Evolutionary conservation across 1,140 invertebrate genomes (phyloP), one percentile per base, ranked within the genome.

Genomic region (honey bee (Apis mellifera)): DNA sequence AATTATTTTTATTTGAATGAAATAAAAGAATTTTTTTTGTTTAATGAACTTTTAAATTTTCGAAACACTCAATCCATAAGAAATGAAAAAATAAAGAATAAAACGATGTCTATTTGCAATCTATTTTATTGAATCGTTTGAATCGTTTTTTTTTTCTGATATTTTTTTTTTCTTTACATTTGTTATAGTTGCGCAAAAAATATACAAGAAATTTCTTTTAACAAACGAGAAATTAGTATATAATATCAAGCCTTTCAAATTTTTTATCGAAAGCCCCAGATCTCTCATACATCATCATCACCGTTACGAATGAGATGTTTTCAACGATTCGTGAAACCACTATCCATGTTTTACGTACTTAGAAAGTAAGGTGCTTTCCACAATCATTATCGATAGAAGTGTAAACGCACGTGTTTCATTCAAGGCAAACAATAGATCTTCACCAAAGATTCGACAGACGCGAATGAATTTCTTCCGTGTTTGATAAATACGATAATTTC

Each of bases 331-430:
- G 86, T 90, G 85, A 88, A 90, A 90, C 78, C 82, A 50, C 74
- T 57, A 83, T 84, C 80, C 88, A 77, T 87, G 84, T 88, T 90
- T 90, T 87, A 80, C 81, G 70, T 52, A 72, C 85, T 78, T 91
- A 91, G 91, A 92, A 92, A 92, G 91, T 87, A 82, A 87, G 85
- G 90, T 89, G 90, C 91, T 92, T 92, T 92, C 90, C 90, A 90
- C 54, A 52, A 50, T 82, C 60, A 48, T 85, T 50, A 64, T 48
- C 72, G 64, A 19, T 26, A 19, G 23, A 66, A 71, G 69, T 75
- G 65, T 52, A 72, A 84, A 74, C 55, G 62, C 7, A 23, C n/a
- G 15, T 48, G 48, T 75, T 72, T 64, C 64, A 64, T 62, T 23
- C 66, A 60, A 54, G 68, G 32, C 64, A 64, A 76, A 77, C 84